Evolutionary conservation across 2,113 vertebrate genomes (phyloP).

Genomic region (Nothocercus nigrocapillus): DNA sequence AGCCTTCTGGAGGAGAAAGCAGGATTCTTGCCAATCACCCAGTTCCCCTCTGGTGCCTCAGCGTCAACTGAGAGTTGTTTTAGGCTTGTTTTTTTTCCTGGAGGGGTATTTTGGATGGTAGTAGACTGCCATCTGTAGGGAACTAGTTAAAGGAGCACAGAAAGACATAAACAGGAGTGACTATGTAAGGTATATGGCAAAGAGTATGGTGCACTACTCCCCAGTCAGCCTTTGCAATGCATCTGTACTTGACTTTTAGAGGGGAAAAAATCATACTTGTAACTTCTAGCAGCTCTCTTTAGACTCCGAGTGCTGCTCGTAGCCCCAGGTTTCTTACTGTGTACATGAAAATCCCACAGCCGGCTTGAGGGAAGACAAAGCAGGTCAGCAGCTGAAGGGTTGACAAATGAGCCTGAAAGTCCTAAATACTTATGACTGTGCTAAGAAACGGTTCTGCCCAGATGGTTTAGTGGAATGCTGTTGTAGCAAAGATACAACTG

Average conservation of each 20-base stretch:
- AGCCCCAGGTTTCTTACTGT: background rate
- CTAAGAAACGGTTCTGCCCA: background rate
- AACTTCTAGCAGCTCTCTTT: fast-evolving
- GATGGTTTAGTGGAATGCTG: background rate
- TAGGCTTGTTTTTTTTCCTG: background rate
- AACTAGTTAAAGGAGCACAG: constrained; percentile 39
- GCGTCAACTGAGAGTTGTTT: background rate
- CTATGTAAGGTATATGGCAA: background rate
- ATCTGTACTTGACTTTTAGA: background rate
- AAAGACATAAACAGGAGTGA: background rate
- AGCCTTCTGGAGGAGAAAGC: background rate
- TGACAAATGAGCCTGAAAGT: background rate
- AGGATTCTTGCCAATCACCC: background rate
- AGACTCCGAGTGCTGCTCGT: background rate
- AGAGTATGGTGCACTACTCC: background rate
- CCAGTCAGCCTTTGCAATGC: background rate
- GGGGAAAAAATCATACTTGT: background rate
- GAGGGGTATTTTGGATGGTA: constrained; percentile 33
- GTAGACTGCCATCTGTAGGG: constrained; percentile 72
- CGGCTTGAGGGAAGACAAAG: background rate
- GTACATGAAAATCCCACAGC: background rate
- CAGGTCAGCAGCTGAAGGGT: background rate
- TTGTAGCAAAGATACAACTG: background rate
- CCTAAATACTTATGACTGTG: background rate
- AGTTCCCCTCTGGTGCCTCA: constrained; percentile 12